Evolutionary conservation across 2,888 invertebrate species (phyloP), one percentile per base, ranked within the genome.

Genomic region (Odontocerum albicorne): DNA sequence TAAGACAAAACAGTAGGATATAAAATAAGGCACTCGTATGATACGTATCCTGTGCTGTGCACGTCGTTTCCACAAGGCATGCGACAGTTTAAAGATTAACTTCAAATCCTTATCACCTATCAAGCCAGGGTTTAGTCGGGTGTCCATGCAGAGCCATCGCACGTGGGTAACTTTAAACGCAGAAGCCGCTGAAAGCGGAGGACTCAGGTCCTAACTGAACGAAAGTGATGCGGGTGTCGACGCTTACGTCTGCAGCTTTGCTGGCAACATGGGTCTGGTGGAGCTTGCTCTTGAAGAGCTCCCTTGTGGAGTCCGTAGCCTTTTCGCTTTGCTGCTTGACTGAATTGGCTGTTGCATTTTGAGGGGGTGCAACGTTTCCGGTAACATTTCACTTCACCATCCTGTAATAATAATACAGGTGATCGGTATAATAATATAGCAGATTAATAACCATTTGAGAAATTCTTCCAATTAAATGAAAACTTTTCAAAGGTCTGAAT

Each of bases 291-390:
- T 74, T 72, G 63, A 72, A 73, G 59, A 71, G 69, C 64, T 69
- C 54, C 39, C 49, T 57, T 47, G 53, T 54, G 46, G 63, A 60
- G 47, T 8, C 13, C 22, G 8, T 16, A 10, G 17, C 43, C 40
- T 20, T 44, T 10, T 19, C 49, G 40, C 16, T 49, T 20, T 8
- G 17, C 8, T 13, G 13, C 36, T 16, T 33, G 52, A 6, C 40
- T 32, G 4, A 38, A 27, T 22, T 65, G 64, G 32, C 75, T 77
- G 62, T 80, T 83, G 71, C 90, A 90, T 59, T 85, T 80, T 32
- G 84, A 81, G 55, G 85, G 81, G n/a, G 86, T 84, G 71, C 91
- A 90, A n/a, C 86, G 83, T 67, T 89, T 89, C 60, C 91, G 80
- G 62, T 87, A 86, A 71, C 93, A 94, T 55, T 84, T 86, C 55